Evolutionary conservation across 2,888 invertebrate species (phyloP).

Genomic region (Teinopalpus imperialis): DNA sequence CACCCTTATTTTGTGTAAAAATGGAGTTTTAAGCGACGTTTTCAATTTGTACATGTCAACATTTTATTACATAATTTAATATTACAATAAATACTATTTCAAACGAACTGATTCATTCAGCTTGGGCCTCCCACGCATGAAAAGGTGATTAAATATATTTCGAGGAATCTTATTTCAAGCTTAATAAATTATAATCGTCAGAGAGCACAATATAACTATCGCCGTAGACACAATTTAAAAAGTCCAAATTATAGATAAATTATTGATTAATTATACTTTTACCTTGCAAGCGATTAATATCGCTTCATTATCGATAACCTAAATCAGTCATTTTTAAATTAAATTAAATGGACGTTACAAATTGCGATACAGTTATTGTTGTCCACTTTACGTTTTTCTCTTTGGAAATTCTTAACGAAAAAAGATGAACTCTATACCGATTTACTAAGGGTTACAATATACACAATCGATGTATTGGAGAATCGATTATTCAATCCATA

Average conservation of each 20-base stretch:
- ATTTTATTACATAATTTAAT: too few relatives aligned
- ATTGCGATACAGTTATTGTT: conserved; percentile 4
- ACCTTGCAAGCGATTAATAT: neutral
- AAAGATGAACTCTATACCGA: neutral
- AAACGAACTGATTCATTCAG: too few relatives aligned
- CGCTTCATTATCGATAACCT: neutral
- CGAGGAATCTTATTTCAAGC: conserved; percentile 4
- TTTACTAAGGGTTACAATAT: neutral
- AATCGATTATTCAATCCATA: neutral
- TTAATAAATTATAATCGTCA: conserved; percentile 4
- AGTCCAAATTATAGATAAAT: conserved; percentile 2
- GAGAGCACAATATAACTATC: neutral
- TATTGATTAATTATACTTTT: neutral
- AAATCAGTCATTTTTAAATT: conserved; percentile 15
- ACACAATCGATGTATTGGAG: neutral
- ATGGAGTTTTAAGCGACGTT: too few relatives aligned
- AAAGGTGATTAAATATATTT: too few relatives aligned
- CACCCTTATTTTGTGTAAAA: too few relatives aligned
- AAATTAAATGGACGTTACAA: conserved; percentile 6
- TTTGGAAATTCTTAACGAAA: neutral
- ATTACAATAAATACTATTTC: too few relatives aligned
- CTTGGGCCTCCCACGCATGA: too few relatives aligned
- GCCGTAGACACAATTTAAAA: neutral
- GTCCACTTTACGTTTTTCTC: neutral
- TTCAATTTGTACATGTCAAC: too few relatives aligned